Base-by-base conservation (phyloP, 2,888 invertebrate species). In the Tubulanus polymorphus region DNA sequence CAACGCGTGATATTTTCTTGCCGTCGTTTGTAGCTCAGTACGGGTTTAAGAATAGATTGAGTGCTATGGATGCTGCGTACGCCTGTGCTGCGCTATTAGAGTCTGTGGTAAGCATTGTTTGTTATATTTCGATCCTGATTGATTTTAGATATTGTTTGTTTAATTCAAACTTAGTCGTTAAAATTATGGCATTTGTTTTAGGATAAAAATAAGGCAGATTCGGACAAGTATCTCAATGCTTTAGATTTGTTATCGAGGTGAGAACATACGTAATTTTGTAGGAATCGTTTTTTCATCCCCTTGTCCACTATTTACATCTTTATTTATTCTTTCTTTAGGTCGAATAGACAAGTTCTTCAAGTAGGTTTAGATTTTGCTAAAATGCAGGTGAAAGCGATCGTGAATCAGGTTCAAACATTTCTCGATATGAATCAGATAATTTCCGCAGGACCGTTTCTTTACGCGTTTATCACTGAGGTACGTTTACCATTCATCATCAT, bases 401-500 rank as follows among this genome's bases (percentile, higher is more conserved):
- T 87, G 56, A 84, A 85, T 65, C 87, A 90, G 65, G 90, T 91
- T 15, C 88, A 91, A 76, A 84, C 84, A 58, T 86, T 90, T 56
- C 81, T 94, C 28, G 88, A 91, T 67, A 87, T 88, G 74, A 86
- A 88, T 63, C 86, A 86, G 69, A 85, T 95, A n/a, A 85, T 87
- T 56, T 87, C 88, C 26, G 89, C 92, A 0, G 94, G 94, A 0
- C 90, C 93, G 0, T 94, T 93, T 78, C 85, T 91, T 46, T 93
- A 93, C 76, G 88, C 90, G 63, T 85, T 90, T 37, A 83, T 95
- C 51, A 88, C 88, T 63, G 92, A 93, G 82, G 91, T 91, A 67
- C 74, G 75, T 45, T 5, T 6, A 2, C 30, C 3, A n/a, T n/a
- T n/a, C n/a, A n/a, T n/a, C n/a, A n/a, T n/a, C n/a, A n/a, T n/a